Percentiles rank a stretch among this genome's conserved stretches.
Evolutionary conservation across 1,140 invertebrate genomes (phyloP).

Genomic region (Drosophila ananassae): DNA sequence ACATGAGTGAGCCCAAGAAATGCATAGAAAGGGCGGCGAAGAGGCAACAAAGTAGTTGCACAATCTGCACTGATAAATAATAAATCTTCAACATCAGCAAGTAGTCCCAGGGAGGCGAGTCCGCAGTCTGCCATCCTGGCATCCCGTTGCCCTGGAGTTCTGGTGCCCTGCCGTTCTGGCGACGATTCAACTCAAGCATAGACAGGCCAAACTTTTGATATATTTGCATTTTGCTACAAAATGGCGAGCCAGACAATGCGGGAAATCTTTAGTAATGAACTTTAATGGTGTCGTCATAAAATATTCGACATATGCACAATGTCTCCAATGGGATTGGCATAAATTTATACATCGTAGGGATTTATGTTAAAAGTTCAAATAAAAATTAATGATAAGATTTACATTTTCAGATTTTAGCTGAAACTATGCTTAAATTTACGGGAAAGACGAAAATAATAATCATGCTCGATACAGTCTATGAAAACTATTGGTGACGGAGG

Average conservation of each 20-base stretch:
- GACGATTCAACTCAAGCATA: conserved; percentile 47
- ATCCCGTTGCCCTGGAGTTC: conserved; percentile 9
- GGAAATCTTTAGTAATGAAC: conserved; percentile 64
- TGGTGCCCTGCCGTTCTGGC: conserved; percentile 16
- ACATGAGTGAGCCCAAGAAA: conserved; percentile 46
- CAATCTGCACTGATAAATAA: conserved; percentile 79
- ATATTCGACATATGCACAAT: conserved; percentile 19
- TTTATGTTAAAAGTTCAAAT: too few relatives aligned
- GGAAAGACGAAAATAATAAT: too few relatives aligned
- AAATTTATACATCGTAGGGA: too few relatives aligned
- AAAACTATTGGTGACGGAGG: too few relatives aligned
- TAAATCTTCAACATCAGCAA: conserved; percentile 67
- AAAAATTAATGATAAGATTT: too few relatives aligned
- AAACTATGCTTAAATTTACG: too few relatives aligned
- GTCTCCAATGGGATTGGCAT: background rate
- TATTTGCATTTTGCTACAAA: conserved; percentile 61
- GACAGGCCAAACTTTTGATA: conserved; percentile 57
- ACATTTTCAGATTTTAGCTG: too few relatives aligned
- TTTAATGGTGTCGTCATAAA: conserved; percentile 56
- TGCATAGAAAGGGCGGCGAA: conserved; percentile 2
- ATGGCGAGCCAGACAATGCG: conserved; percentile 54
- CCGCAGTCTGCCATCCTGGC: conserved; percentile 18
- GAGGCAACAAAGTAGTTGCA: conserved; percentile 55
- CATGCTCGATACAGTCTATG: too few relatives aligned
- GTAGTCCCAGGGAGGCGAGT: conserved; percentile 31